Evolutionary conservation across 2,797 vertebrate genomes (phyloP), one percentile per base, ranked within the genome.

Genomic region (Lithobates sylvaticus): DNA sequence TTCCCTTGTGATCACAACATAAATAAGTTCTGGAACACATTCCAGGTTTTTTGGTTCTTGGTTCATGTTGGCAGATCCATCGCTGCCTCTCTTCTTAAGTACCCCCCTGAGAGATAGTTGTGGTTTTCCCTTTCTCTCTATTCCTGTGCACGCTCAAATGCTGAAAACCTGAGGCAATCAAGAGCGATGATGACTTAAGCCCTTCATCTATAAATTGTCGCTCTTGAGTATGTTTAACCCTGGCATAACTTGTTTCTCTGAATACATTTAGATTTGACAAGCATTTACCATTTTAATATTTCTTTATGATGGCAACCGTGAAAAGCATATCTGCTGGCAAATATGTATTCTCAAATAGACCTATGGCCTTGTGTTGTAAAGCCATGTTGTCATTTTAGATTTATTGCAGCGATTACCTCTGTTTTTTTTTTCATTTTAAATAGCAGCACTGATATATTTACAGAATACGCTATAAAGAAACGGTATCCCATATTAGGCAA

Each of bases 101-200:
- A 82, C 75, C 74, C 85, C 79, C 75, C 29, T 83, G 85, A 83
- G 85, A 87, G 75, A 87, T 87, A 83, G 80, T 67, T 83, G 80
- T 74, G 80, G 75, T 87, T 87, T 87, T 78, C 26, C 32, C 29
- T 83, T 81, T 74, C 74, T 78, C 50, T 78, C 74, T 36, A 67
- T 86, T 47, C 58, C 44, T 83, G n/a, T 83, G 39, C 68, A 78
- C 32, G 39, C 74, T 83, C 10, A 58, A 72, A 47, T 36, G 34
- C 36, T 74, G 61, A 76, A 78, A 83, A 73, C 80, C 69, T 36
- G 29, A 76, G 42, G 54, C 76, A 50, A 67, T 36, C 34, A 23
- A 34, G 29, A 81, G 72, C 44, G 65, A 83, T 64, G 73, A 44
- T 64, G n/a, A 29, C 26, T 83, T 73, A 87, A 87, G 75, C 70